Percentiles rank a stretch among this genome's conserved stretches.
These are phyloP conservation scores for Chrysotoxum bicinctum DNA, from an alignment of 2,888 invertebrate species.

Conservation along the genomic window DNA sequence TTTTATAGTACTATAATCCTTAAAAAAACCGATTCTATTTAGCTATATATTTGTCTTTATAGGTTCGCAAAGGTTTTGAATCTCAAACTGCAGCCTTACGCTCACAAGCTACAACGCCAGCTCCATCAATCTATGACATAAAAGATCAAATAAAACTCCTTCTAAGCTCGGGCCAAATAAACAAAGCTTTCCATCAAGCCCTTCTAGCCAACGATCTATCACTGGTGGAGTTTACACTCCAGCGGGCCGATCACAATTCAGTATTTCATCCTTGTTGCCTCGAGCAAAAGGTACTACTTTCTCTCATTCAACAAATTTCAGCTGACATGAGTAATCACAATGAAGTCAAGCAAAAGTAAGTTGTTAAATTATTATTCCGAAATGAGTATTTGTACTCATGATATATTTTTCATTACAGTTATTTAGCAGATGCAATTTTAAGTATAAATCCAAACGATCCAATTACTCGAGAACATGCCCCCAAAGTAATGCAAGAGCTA, in stretches of 20 bases:
- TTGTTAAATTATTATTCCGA: neutral
- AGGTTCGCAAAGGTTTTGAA: conserved; percentile 82
- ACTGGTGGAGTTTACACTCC: conserved; percentile 93
- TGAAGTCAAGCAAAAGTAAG: conserved; percentile 90
- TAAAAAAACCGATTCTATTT: neutral
- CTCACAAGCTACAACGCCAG: conserved; percentile 89
- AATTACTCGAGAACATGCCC: conserved; percentile 91
- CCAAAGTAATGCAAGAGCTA: conserved; percentile 88
- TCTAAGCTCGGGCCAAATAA: conserved; percentile 88
- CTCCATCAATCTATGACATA: conserved; percentile 84
- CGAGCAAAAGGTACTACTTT: conserved; percentile 94
- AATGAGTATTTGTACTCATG: neutral
- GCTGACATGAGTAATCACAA: conserved; percentile 93
- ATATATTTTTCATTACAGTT: conserved; percentile 83
- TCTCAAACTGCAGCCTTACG: conserved; percentile 86
- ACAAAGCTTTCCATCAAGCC: conserved; percentile 95
- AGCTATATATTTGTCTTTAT: neutral
- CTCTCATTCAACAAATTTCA: conserved; percentile 96
- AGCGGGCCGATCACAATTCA: conserved; percentile 89
- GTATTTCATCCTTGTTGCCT: conserved; percentile 90
- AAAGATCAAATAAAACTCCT: conserved; percentile 87
- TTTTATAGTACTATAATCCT: neutral
- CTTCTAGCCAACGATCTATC: conserved; percentile 92
- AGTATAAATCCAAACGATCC: conserved; percentile 90
- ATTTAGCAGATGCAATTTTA: conserved; percentile 93